A percentile compares a stretch with the other conserved stretches of the same genome.
Conservation (phyloP, 1,140 invertebrate species). For the Drosophila paulistorum region DNA sequence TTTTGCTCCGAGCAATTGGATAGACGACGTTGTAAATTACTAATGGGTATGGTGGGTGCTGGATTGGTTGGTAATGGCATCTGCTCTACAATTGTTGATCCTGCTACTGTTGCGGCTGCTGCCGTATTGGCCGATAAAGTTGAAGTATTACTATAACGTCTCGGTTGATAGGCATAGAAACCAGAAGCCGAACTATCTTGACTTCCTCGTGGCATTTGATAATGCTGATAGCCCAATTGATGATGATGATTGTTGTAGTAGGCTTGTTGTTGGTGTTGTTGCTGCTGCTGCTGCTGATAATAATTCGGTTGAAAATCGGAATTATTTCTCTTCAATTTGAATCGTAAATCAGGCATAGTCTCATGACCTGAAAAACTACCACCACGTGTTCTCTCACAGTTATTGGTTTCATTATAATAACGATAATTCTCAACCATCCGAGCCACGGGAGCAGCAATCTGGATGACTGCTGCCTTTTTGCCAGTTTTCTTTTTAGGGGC, state of each 20-base stretch:
- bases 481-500: constrained; percentile 83
- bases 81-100: constrained; percentile 34
- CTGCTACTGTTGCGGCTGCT: constrained; percentile 17
- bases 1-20: constrained; percentile 79
- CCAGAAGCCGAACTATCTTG: constrained; percentile 26
- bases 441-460: constrained; percentile 70
- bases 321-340: constrained; percentile 78
- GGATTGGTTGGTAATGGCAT: constrained; percentile 43
- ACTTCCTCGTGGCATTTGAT: constrained; percentile 41
- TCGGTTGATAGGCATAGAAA: constrained; percentile 71
- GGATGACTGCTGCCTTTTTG: constrained; percentile 78
- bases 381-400: constrained; percentile 75
- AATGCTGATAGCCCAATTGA: constrained; percentile 55
- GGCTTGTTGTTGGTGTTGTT: constrained; percentile 7
- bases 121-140: constrained; percentile 73
- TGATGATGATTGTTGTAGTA: constrained; percentile 36
- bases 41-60: constrained; percentile 37
- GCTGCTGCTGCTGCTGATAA: constrained; percentile 43
- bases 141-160: constrained; percentile 78
- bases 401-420: constrained; percentile 69
- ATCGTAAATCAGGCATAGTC: constrained; percentile 66
- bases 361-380: constrained; percentile 78
- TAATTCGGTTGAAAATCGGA: constrained; percentile 74
- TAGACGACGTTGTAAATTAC: constrained; percentile 63
- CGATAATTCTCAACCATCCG: constrained; percentile 82